Evolutionary conservation across 1,140 invertebrate genomes (phyloP), one percentile per base, ranked within the genome.

Genomic region (Megalonaias nervosa): DNA sequence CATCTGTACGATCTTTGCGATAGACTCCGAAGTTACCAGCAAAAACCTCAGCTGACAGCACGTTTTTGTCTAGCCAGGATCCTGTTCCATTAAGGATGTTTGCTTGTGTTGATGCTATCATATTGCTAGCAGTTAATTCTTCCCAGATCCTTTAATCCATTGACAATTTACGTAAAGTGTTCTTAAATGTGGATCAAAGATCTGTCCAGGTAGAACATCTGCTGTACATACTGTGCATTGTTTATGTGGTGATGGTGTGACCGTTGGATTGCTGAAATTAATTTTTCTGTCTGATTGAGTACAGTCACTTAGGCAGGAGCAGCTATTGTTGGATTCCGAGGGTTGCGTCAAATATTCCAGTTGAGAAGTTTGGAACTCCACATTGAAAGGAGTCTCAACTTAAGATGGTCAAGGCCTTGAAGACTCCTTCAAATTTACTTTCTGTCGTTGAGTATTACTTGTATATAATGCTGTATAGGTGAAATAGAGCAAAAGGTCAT

Each of bases 321-420:
- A 75, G 19, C 9, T 65, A 56, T 67, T 74, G 12, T 23, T 55
- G 6, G 61, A 65, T 12, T 75, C 74, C 19, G 72, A 68, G 12
- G 60, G 71, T 9, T 26, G 26, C 61, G 60, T 80, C 67, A 71
- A 80, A 80, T 38, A 80, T 38, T 17, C 56, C 55, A 3, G 68
- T 67, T 14, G 78, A 75, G 67, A 80, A 80, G 65, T 80, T 75
- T 67, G 74, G 78, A 14, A 79, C 17, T n/a, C 72, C 72, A 67
- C 77, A 75, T 56, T 74, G 68, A 26, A 65, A 21, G n/a, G 72
- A 74, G 17, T 75, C 71, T 61, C 67, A 79, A 31, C 55, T 79
- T 21, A 31, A 31, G 26, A 31, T 67, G 1, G 67, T 26, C 26
- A 31, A 31, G 17, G 2, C 62, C 56, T 67, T 61, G 38, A 31